Evolutionary conservation across 2,888 invertebrate genomes (phyloP), one percentile per base, ranked within the genome.

Genomic region (Andrena fulva): DNA sequence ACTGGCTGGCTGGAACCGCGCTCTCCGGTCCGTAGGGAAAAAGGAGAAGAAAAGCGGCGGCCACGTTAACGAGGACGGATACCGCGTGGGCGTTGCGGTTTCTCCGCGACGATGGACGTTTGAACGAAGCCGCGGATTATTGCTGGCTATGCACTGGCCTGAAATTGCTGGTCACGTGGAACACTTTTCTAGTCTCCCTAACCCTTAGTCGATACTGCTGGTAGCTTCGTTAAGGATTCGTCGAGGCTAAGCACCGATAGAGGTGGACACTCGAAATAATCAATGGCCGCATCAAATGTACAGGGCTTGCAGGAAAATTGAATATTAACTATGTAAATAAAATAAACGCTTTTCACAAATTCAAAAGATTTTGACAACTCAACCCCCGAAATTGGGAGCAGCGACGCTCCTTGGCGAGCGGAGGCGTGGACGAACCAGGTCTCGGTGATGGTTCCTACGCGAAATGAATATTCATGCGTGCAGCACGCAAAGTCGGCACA

Each of bases 21-120:
- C 10, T 29, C 24, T 33, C 63, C 52, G 70, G 31, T 48, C 56
- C 42, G 42, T n/a, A 33, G 66, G 54, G 64, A 67, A 48, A 16
- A 42, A 74, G 42, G 63, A 75, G 35, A 27, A 52, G 50, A 48
- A 69, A 31, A 48, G 66, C 71, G 62, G 42, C 29, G 62, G 42
- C 29, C n/a, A 52, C 70, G 60, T 70, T 69, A 54, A 69, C 76
- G 76, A 67, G 64, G 52, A 56, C 52, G 54, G 67, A 73, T 66
- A 42, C 27, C 12, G 77, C 77, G 85, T 78, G 81, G 85, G 75
- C 78, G 85, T 84, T 78, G 81, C 62, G 78, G 76, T 78, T 81
- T 62, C 77, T 70, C 64, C 75, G 60, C 56, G 8, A 29, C 48
- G 35, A 31, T 31, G n/a, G 73, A 77, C 54, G 56, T 66, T 31